phyloP scores from a whole-genome alignment of 2,888 invertebrate species.

The Pecten maximus region DNA sequence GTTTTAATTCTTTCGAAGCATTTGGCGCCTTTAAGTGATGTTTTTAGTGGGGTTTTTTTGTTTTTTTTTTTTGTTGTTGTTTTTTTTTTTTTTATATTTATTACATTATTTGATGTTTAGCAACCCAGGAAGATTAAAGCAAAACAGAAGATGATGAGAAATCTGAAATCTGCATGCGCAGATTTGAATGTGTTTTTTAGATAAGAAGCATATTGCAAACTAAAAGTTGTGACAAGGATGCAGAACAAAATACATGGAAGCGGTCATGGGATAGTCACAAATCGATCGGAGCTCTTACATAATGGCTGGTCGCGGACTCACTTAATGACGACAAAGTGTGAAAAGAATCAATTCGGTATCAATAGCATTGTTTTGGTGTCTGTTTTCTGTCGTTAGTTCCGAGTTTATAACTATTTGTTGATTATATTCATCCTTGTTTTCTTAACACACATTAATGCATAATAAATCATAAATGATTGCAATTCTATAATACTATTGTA shows the following conservation, averaged over 20 bases:
- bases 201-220: neutral
- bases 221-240: neutral
- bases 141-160: neutral
- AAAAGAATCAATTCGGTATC: neutral
- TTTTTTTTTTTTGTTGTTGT: too few species aligned
- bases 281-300: neutral
- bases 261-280: neutral
- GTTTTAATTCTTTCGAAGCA: too few species aligned
- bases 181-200: neutral
- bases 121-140: neutral
- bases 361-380: neutral
- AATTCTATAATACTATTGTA: too few species aligned
- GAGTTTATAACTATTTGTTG: neutral
- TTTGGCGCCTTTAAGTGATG: too few species aligned
- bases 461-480: too few species aligned
- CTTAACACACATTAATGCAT: too few species aligned
- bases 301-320: neutral
- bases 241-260: neutral
- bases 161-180: neutral
- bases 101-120: neutral
- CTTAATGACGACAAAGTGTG: neutral
- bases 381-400: neutral
- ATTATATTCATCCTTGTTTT: too few species aligned
- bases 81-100: too few species aligned
- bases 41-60: too few species aligned